These are phyloP conservation scores for Dolichotis patagonum DNA, from an alignment of 2,113 vertebrate species.

Conservation along the genomic window DNA sequence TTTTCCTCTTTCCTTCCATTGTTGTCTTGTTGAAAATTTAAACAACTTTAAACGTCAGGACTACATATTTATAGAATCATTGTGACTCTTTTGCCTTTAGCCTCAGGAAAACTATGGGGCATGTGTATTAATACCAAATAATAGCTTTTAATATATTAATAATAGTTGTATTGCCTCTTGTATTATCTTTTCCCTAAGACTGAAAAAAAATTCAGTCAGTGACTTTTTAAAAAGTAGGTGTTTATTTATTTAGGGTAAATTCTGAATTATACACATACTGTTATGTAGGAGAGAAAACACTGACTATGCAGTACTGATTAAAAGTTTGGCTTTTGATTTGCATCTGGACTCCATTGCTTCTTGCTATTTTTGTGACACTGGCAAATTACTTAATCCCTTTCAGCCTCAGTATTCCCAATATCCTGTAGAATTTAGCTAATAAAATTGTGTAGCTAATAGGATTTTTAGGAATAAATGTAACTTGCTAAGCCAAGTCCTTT, in stretches of 20 bases:
- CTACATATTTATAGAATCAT: background rate
- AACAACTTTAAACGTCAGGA: background rate
- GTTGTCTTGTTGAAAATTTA: conserved; percentile 17
- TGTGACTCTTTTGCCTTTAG: background rate
- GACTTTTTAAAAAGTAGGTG: conserved; percentile 31
- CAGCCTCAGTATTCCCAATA: background rate
- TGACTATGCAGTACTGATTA: background rate
- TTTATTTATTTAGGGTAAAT: conserved; percentile 26
- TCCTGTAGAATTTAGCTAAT: background rate
- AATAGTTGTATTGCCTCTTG: background rate
- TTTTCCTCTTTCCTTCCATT: background rate
- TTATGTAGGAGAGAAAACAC: background rate
- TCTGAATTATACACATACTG: background rate
- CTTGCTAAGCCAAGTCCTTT: background rate
- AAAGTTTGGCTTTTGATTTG: conserved; percentile 12
- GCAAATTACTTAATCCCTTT: conserved; percentile 9
- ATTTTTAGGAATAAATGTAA: background rate
- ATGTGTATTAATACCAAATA: background rate
- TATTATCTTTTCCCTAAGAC: background rate
- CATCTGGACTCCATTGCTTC: background rate
- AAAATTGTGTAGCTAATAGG: background rate
- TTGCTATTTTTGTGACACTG: background rate
- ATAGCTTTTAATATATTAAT: background rate
- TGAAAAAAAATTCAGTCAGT: background rate
- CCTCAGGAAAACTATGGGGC: background rate